Conservation (phyloP, 2,113 vertebrate species). For the Eulemur rufifrons region DNA sequence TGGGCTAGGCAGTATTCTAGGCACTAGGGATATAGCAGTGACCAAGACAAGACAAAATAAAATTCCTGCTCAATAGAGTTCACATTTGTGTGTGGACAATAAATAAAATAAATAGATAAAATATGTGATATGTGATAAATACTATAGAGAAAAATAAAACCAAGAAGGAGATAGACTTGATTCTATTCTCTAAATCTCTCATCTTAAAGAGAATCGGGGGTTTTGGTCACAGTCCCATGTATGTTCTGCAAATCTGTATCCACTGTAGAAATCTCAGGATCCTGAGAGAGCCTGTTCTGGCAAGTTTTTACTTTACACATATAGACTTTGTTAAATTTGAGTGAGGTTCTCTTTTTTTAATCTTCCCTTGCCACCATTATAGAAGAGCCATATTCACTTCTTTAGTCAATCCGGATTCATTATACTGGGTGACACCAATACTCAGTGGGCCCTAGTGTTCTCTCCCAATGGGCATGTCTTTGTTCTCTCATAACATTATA, state of each 20-base stretch:
- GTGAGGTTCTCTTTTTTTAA: background rate
- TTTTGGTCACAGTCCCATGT: background rate
- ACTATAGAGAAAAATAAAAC: constrained; percentile 22
- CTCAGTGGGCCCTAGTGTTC: background rate
- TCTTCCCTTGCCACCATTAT: background rate
- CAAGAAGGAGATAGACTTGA: background rate
- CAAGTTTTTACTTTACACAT: background rate
- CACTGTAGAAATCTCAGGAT: background rate
- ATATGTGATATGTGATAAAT: background rate
- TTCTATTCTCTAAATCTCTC: background rate
- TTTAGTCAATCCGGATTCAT: background rate
- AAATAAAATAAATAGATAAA: background rate
- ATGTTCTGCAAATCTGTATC: background rate
- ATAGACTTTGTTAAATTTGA: background rate
- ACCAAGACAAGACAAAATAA: background rate
- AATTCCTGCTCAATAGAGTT: background rate
- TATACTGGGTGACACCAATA: background rate
- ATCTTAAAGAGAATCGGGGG: background rate
- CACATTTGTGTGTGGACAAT: background rate
- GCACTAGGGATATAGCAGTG: background rate
- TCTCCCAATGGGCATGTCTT: background rate
- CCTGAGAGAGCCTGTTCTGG: background rate
- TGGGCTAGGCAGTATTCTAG: background rate
- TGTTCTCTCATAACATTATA: background rate
- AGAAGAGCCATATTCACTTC: background rate